A percentile compares a stretch with the other conserved stretches of the same genome.
Conservation (phyloP, 2,888 invertebrate species). For the Lepidocyrtoides sp. region DNA sequence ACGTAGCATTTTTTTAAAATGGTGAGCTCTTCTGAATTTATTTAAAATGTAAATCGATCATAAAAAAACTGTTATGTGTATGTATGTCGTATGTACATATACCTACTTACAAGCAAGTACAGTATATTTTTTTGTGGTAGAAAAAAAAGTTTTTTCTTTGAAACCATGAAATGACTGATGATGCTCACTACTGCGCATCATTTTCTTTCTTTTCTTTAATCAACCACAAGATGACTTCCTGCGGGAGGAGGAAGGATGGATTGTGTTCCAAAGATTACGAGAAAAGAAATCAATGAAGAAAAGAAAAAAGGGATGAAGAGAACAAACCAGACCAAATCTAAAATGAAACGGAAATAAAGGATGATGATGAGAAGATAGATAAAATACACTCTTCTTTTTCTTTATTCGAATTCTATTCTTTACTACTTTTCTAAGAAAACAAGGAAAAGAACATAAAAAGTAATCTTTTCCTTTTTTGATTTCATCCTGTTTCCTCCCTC, state of each 20-base stretch:
- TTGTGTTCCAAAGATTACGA: conserved; percentile 24
- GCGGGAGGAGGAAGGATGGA: conserved; percentile 37
- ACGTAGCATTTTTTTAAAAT: too few species aligned
- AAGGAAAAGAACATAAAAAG: conserved; percentile 47
- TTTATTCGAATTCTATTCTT: conserved; percentile 18
- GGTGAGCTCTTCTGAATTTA: too few species aligned
- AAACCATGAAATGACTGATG: too few species aligned
- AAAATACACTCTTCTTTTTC: background rate
- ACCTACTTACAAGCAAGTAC: too few species aligned
- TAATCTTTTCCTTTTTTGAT: conserved; percentile 72
- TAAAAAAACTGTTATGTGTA: too few species aligned
- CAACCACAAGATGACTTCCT: conserved; percentile 34
- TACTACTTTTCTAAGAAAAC: background rate
- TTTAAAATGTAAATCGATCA: too few species aligned
- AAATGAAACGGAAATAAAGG: background rate
- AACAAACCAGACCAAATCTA: too few species aligned
- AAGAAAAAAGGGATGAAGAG: conserved; percentile 40
- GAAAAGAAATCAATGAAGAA: conserved; percentile 37
- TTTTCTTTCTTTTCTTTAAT: conserved; percentile 50
- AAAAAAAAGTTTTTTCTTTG: too few species aligned
- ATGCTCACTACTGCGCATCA: background rate
- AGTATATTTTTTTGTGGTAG: too few species aligned
- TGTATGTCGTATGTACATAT: too few species aligned
- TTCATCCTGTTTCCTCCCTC: conserved; percentile 9
- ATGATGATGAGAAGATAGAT: background rate